Evolutionary conservation across 2,888 invertebrate species (phyloP).

Genomic region (Diogma glabrata): DNA sequence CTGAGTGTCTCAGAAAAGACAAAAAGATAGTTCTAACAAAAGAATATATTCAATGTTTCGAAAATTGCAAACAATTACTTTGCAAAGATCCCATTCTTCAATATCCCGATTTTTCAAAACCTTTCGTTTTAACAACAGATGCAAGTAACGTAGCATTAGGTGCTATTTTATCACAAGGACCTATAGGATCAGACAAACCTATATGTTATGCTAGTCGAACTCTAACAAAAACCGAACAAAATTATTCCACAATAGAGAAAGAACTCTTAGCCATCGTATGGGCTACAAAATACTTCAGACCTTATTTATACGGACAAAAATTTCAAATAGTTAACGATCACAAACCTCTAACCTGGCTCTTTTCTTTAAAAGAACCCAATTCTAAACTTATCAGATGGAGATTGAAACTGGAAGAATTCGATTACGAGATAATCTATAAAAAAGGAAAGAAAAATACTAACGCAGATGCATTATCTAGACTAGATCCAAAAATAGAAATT

Average conservation of each 20-base stretch:
- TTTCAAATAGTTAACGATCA: constrained; percentile 12
- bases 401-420: neutral
- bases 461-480: neutral
- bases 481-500: neutral
- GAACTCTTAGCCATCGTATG: constrained; percentile 27
- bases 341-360: neutral
- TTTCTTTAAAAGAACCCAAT: neutral
- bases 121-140: neutral
- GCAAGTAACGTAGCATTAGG: neutral
- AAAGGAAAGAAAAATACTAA: neutral
- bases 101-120: neutral
- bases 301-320: neutral
- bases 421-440: neutral
- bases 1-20: neutral
- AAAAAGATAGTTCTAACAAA: neutral
- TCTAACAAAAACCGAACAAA: constrained; percentile 18
- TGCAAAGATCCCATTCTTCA: neutral
- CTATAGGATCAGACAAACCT: neutral
- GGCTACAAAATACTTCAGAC: constrained; percentile 19
- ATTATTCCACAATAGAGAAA: constrained; percentile 25
- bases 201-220: constrained; percentile 21
- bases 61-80: neutral
- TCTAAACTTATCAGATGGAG: neutral
- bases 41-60: neutral
- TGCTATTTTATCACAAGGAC: neutral